Percentiles rank a stretch among this genome's conserved stretches.
Conservation (phyloP, 2,797 vertebrate genomes). For the Perodicticus potto region DNA sequence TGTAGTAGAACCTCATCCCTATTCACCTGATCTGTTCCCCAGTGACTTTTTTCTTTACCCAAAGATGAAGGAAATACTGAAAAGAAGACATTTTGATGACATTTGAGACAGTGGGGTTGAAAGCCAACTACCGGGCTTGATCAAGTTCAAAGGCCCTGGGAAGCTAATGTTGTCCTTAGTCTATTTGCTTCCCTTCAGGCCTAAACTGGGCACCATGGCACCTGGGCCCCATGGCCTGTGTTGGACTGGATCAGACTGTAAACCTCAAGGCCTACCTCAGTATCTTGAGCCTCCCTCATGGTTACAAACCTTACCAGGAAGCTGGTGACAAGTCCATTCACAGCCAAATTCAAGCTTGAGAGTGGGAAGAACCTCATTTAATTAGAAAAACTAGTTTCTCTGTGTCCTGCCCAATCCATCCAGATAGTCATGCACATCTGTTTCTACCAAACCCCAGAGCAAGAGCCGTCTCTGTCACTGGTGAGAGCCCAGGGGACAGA, state of each 20-base stretch:
- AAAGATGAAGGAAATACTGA: too few relatives aligned
- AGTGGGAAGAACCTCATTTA: not conserved
- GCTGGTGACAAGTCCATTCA: not conserved
- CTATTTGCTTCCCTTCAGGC: not conserved
- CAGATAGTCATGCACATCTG: not conserved
- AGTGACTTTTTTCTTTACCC: too few relatives aligned
- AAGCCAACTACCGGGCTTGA: not conserved
- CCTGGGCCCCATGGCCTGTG: not conserved
- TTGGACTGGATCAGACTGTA: not conserved
- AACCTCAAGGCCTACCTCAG: rapidly evolving
- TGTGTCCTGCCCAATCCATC: not conserved
- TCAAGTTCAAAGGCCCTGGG: not conserved
- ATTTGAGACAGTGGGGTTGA: not conserved
- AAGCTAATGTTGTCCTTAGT: not conserved
- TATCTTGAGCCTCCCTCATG: not conserved
- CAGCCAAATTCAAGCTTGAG: not conserved
- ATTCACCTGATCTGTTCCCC: too few relatives aligned
- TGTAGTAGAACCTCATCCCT: too few relatives aligned
- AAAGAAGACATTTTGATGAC: not conserved
- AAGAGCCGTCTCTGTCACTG: not conserved
- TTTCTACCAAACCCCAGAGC: not conserved
- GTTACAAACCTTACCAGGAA: not conserved
- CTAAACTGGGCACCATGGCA: not conserved
- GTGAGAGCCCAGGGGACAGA: not conserved
- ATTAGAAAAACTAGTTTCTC: not conserved